Conservation (phyloP, 1,140 invertebrate genomes). For the Drosophila parabipectinata region DNA sequence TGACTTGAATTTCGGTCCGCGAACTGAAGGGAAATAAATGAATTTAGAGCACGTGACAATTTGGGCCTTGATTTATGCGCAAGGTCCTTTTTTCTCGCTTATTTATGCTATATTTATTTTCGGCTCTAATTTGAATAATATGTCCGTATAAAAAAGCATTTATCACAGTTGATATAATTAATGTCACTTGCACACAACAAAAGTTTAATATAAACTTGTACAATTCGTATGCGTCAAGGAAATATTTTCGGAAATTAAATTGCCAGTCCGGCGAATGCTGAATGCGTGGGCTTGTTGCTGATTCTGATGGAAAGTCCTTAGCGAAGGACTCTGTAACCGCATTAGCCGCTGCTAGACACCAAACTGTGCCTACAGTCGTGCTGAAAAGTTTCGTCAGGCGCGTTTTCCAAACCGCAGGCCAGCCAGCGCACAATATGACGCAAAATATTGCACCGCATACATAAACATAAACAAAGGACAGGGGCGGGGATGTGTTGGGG, state of each 20-base stretch:
- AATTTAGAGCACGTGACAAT: conserved; percentile 79
- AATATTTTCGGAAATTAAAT: conserved; percentile 56
- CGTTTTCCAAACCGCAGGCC: conserved; percentile 54
- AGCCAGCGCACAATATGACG: conserved; percentile 71
- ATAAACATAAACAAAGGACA: conserved; percentile 61
- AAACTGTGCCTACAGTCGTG: conserved; percentile 62
- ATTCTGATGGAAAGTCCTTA: not conserved
- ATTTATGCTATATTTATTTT: conserved; percentile 51
- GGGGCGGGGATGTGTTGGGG: not conserved
- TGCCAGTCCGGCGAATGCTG: conserved; percentile 16
- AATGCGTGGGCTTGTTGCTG: conserved; percentile 2
- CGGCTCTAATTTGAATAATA: conserved; percentile 69
- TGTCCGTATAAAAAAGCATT: conserved; percentile 63
- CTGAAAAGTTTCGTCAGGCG: conserved; percentile 49
- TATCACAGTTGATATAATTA: conserved; percentile 74
- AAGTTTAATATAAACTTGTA: conserved; percentile 24
- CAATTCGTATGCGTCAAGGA: conserved; percentile 39
- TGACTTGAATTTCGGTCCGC: conserved; percentile 40
- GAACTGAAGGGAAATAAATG: conserved; percentile 60
- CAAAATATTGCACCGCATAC: conserved; percentile 76
- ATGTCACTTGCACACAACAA: conserved; percentile 65
- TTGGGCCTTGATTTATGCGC: conserved; percentile 52
- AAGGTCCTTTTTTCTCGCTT: conserved; percentile 30
- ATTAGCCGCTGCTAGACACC: conserved; percentile 56
- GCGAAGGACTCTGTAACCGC: conserved; percentile 47